Conservation (phyloP, 2,113 vertebrate species). For the Pelecanus crispus region DNA sequence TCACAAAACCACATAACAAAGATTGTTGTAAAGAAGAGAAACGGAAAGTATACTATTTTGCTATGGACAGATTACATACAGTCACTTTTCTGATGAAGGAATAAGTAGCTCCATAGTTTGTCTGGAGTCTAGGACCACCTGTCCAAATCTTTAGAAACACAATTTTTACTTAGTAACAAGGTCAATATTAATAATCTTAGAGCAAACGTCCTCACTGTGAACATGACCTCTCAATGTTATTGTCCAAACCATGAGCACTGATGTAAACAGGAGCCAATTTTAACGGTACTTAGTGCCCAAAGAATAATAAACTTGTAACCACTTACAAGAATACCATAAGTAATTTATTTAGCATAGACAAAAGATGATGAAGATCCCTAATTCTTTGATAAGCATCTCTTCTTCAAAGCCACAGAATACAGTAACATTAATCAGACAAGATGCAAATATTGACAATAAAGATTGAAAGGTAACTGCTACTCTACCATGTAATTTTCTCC, state of each 20-base stretch:
- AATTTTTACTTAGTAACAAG: neutral
- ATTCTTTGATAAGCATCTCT: neutral
- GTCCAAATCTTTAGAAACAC: neutral
- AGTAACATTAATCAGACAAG: neutral
- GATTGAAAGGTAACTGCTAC: neutral
- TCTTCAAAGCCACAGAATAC: neutral
- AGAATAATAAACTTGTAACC: neutral
- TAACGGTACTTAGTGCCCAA: neutral
- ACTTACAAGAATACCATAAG: neutral
- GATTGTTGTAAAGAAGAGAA: neutral
- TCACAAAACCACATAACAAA: neutral
- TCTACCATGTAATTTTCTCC: neutral
- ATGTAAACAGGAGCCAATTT: neutral
- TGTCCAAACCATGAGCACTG: neutral
- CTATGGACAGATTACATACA: neutral
- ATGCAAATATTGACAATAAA: neutral
- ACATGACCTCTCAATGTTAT: neutral
- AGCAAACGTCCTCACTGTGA: neutral
- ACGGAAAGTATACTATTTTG: neutral
- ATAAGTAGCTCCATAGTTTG: neutral
- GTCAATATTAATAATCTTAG: neutral
- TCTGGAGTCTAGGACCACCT: neutral
- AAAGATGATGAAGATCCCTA: neutral
- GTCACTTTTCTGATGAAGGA: neutral
- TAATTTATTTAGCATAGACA: neutral